Percentiles rank a stretch among this genome's conserved stretches.
Conservation (phyloP, 2,888 invertebrate species). For the Marasmarcha lunaedactyla region DNA sequence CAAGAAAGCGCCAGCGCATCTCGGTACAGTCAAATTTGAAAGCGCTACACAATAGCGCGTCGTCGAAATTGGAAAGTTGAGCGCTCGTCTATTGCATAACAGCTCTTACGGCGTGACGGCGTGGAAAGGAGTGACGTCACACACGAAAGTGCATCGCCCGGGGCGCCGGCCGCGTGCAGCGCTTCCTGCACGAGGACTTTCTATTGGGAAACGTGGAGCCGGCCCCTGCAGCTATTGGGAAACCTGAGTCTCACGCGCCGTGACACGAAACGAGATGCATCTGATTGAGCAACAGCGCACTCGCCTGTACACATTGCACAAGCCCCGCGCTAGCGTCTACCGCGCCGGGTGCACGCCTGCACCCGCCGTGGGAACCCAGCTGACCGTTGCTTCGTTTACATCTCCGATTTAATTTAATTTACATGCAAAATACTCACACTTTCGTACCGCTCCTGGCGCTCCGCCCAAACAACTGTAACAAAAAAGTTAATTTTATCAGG, state of each 20-base stretch:
- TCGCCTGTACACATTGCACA: slow-evolving; percentile 47
- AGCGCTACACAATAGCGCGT: slow-evolving; percentile 69
- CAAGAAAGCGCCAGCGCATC: slow-evolving; percentile 63
- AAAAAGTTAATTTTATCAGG: slow-evolving; percentile 11
- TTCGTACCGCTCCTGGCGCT: slow-evolving; percentile 27
- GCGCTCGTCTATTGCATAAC: slow-evolving; percentile 63
- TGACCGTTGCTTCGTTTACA: background rate
- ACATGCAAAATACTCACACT: slow-evolving; percentile 36
- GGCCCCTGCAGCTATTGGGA: slow-evolving; percentile 44
- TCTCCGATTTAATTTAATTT: background rate
- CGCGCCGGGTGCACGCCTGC: background rate
- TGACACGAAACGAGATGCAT: slow-evolving; percentile 52
- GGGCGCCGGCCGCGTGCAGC: slow-evolving; percentile 39
- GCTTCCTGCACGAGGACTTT: slow-evolving; percentile 66
- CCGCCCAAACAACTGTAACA: slow-evolving; percentile 31
- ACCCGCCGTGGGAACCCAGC: background rate
- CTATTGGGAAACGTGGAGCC: slow-evolving; percentile 61
- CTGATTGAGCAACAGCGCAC: slow-evolving; percentile 46
- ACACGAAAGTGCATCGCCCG: slow-evolving; percentile 69
- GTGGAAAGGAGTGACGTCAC: slow-evolving; percentile 62
- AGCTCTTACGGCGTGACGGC: slow-evolving; percentile 63
- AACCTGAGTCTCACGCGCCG: slow-evolving; percentile 50
- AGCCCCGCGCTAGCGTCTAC: slow-evolving; percentile 20
- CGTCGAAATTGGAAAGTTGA: slow-evolving; percentile 70
- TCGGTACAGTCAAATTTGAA: slow-evolving; percentile 65